These are phyloP conservation scores for Dunckerocampus dactyliophorus DNA, from an alignment of 2,113 vertebrate species.

Conservation along the genomic window DNA sequence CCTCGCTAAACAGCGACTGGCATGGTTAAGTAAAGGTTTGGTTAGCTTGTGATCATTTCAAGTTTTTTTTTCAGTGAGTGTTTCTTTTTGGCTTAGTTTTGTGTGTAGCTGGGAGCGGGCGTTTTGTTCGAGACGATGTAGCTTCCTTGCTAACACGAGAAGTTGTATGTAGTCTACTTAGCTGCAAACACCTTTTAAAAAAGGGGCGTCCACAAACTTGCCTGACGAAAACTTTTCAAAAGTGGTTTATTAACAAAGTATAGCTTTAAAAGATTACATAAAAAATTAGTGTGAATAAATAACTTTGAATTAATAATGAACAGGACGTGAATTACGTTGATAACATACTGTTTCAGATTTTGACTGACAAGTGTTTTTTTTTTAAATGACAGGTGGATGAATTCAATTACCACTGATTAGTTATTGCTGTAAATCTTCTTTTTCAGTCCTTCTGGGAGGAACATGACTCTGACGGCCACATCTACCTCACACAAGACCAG, in stretches of 20 bases:
- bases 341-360: too few species aligned
- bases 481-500: constrained; percentile 75
- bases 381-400: too few species aligned
- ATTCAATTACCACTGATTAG: too few species aligned
- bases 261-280: too few species aligned
- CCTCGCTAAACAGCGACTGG: background rate
- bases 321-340: too few species aligned
- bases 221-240: too few species aligned
- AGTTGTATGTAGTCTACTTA: background rate
- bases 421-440: background rate
- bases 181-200: background rate
- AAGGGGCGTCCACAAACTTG: background rate
- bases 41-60: background rate
- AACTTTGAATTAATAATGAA: too few species aligned
- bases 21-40: background rate
- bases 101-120: background rate
- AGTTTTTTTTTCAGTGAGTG: accelerated
- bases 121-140: constrained; percentile 18
- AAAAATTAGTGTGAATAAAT: too few species aligned
- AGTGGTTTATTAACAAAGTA: too few species aligned
- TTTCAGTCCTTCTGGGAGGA: background rate
- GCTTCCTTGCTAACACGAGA: constrained; percentile 34
- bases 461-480: constrained; percentile 71
- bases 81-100: background rate
- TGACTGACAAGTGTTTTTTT: too few species aligned